Evolutionary conservation across 2,113 vertebrate genomes (phyloP), one percentile per base, ranked within the genome.

Genomic region (Mormyrus lacerda): DNA sequence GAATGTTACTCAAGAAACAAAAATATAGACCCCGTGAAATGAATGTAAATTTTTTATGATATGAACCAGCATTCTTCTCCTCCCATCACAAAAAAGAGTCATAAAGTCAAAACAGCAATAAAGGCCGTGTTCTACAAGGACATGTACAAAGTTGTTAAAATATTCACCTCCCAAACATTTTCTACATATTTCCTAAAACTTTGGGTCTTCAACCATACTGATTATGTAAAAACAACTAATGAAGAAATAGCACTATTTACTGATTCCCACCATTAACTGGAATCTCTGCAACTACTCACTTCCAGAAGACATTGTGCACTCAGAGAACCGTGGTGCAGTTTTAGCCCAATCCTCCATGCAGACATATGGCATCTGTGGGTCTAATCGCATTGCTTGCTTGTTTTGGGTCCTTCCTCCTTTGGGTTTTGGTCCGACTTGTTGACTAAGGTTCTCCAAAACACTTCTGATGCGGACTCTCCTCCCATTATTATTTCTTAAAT

Each of bases 1-100:
- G 65, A 88, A 88, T 88, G 61, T 51, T 51, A n/a, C 45, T 31
- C 19, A 88, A 79, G 65, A 79, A 79, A 79, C 73, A 51, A 79
- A 76, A 79, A 31, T 45, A 47, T 51, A 65, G 61, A 50, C 61
- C 61, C 45, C 27, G 39, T 44, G 21, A 65, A 88, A 73, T n/a
- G 65, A 45, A 24, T 69, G 35, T 79, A 17, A 42, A 79, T 88
- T 35, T 31, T 51, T 50, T 48, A 79, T 88, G 87, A 73, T 31
- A 27, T 27, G 27, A 48, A 65, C 76, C 87, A 88, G n/a, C n/a
- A 53, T 87, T 27, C n/a, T 21, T 35, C 85, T 58, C 15, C n/a
- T 53, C 85, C 85, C 47, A 87, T 50, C 31, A 50, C 48, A 27
- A 35, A 55, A n/a, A n/a, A 48, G 82, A 24, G 61, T 69, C 31